Percentiles rank a stretch among this genome's conserved stretches.
Conservation (phyloP, 2,113 vertebrate genomes). For the Phalacrocorax pelagicus region DNA sequence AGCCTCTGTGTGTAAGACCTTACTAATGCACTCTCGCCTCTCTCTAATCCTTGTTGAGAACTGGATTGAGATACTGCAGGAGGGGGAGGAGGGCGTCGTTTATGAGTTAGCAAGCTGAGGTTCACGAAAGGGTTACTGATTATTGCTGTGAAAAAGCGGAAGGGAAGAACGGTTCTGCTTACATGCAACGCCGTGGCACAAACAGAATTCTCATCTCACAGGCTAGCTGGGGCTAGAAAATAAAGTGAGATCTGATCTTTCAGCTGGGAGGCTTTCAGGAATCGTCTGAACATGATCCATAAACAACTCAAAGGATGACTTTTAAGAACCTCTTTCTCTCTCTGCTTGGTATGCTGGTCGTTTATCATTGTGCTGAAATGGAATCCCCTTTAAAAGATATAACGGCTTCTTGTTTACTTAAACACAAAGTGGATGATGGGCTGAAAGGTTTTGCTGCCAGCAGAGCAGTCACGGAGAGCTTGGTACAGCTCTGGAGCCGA, state of each 20-base stretch:
- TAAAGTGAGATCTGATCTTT: not conserved
- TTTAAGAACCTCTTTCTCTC: constrained; percentile 44
- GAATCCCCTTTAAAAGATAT: constrained; percentile 55
- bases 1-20: not conserved
- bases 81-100: not conserved
- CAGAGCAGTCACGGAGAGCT: not conserved
- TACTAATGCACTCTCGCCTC: not conserved
- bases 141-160: not conserved
- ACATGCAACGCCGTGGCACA: not conserved
- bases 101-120: not conserved
- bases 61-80: not conserved
- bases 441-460: constrained; percentile 42
- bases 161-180: not conserved
- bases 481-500: not conserved
- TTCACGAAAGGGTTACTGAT: not conserved
- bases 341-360: constrained; percentile 55
- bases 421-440: constrained; percentile 45
- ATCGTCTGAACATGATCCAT: not conserved
- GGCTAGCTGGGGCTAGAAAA: not conserved
- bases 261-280: constrained; percentile 3
- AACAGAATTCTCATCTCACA: not conserved
- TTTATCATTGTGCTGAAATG: constrained; percentile 65
- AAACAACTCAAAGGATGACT: constrained; percentile 29
- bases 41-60: not conserved
- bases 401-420: constrained; percentile 57